Base-by-base conservation (phyloP, 2,888 invertebrate genomes). In the Caenorhabditis angaria region DNA sequence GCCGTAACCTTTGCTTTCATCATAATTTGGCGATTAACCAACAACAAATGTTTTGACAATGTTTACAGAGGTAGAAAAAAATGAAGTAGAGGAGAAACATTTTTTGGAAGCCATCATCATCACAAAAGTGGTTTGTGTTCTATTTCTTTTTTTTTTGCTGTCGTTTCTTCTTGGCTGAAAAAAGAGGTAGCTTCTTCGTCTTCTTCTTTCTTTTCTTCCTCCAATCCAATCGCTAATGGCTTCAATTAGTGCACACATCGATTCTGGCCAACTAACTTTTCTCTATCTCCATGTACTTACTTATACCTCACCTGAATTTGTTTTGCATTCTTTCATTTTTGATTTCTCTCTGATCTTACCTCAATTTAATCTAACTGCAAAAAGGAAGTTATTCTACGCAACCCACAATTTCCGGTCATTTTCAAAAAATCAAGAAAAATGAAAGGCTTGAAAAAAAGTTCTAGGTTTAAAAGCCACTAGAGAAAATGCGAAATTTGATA, bases 211-310 rank as follows among this genome's bases (percentile, higher is more conserved):
- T 60, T 32, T 18, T 50, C 22, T 65, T 63, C 41, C 18, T 41
- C 41, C 54, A 54, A 4, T 28, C 54, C 54, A 27, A 22, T 54
- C n/a, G 27, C 54, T 65, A 71, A 71, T 71, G 71, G 71, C 71
- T 71, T 71, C 71, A 71, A 71, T 71, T 71, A 71, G 71, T 71
- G 66, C 71, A 51, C 41, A 41, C 51, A 71, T 71, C 71, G 71
- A 71, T 71, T 71, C 71, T 56, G n/a, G 62, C 61, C 41, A 41
- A 41, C 41, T 41, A 41, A 41, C 41, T 41, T 41, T 41, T 41
- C 41, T 41, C 10, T 41, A 18, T 41, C 41, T 41, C 65, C 65
- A 70, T 70, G 70, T 65, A 70, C 65, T 70, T 62, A 47, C 32
- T 51, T 48, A 58, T 20, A 54, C 20, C 22, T 20, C 24, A 28